Conservation (phyloP, 2,888 invertebrate species). For the Furcula furcula region DNA sequence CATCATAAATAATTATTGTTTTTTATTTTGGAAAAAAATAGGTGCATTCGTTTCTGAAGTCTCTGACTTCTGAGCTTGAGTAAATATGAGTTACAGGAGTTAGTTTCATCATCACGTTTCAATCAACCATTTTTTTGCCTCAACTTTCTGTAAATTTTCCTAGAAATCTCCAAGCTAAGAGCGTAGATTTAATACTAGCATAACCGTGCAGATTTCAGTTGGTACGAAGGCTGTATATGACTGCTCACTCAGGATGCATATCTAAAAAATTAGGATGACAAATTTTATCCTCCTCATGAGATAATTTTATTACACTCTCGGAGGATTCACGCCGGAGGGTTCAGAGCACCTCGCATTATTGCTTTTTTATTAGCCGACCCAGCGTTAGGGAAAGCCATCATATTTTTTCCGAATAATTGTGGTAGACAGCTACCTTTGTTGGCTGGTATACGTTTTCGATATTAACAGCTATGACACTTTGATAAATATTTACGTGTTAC, state of each 20-base stretch:
- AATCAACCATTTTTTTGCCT: too few species aligned
- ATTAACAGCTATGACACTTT: constrained; percentile 29
- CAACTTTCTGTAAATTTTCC: neutral
- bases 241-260: constrained; percentile 18
- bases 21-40: too few species aligned
- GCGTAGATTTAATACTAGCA: neutral
- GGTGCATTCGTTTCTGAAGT: too few species aligned
- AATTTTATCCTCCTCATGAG: constrained; percentile 62
- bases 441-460: constrained; percentile 47
- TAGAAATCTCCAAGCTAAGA: neutral
- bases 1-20: too few species aligned
- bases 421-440: constrained; percentile 48
- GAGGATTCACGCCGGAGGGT: constrained; percentile 61
- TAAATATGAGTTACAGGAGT: too few species aligned
- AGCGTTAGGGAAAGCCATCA: constrained; percentile 49
- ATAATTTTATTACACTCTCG: constrained; percentile 70
- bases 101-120: too few species aligned
- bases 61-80: too few species aligned
- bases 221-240: neutral
- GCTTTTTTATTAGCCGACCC: constrained; percentile 68
- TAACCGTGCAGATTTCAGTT: neutral
- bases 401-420: constrained; percentile 64
- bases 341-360: constrained; percentile 59
- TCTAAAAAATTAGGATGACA: constrained; percentile 58
- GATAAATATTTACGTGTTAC: too few species aligned